Conservation (phyloP, 2,888 invertebrate species). For the Nomada fucata region DNA sequence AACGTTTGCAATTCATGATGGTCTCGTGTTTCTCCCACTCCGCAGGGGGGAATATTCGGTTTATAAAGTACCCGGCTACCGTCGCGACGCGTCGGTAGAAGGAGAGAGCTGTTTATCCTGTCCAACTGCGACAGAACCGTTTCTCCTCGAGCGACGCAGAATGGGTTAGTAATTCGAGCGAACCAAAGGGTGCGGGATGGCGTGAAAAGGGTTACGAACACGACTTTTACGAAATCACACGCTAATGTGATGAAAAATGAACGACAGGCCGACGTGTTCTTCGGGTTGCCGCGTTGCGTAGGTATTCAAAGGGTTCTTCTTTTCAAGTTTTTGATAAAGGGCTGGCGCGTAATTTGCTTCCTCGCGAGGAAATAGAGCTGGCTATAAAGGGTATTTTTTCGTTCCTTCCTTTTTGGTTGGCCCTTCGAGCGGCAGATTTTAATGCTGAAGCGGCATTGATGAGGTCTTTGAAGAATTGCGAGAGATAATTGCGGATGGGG, state of each 20-base stretch:
- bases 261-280: conserved; percentile 3
- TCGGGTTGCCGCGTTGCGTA: conserved; percentile 6
- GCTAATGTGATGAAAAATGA: neutral
- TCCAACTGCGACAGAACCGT: neutral
- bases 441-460: conserved; percentile 19
- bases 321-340: neutral
- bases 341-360: conserved; percentile 9
- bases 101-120: conserved; percentile 29
- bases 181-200: neutral
- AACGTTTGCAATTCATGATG: conserved; percentile 44
- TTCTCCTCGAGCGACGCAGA: conserved; percentile 30
- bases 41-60: conserved; percentile 3
- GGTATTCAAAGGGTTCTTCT: conserved; percentile 6
- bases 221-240: conserved; percentile 13
- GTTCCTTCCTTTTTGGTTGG: neutral
- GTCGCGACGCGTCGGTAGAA: no score
- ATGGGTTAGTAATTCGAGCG: conserved; percentile 56
- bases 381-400: neutral
- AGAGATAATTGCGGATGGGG: no score
- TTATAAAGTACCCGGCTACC: conserved; percentile 18
- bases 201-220: conserved; percentile 21
- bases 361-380: neutral
- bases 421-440: conserved; percentile 9
- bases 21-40: neutral
- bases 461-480: neutral